Base-by-base conservation (phyloP, 2,888 invertebrate genomes). In the Cosmia pyralina region DNA sequence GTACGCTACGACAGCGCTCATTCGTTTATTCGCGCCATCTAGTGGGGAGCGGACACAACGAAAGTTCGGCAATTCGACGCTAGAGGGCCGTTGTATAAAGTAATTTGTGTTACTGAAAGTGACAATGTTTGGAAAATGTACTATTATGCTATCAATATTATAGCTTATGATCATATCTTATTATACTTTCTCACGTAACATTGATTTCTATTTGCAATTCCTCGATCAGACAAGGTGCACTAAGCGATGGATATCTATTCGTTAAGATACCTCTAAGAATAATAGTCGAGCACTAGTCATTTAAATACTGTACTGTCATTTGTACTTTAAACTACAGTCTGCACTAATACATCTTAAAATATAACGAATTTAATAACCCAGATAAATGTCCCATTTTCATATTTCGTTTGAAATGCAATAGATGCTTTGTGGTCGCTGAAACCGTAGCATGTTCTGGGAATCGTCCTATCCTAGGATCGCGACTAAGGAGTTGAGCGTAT, bases 51-150 rank as follows among this genome's bases (percentile, higher is more conserved):
- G 87, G 95, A 85, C n/a, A 64, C 81, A 89, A 70, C 79, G 72
- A 75, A 82, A 83, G 89, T 95, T 92, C 85, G 4, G 72, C 78
- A 58, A 63, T 73, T 81, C 28, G 69, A 69, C 88, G 84, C 83
- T 85, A 95, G 95, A 92, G 93, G 93, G 93, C 92, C n/a, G 11
- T 82, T 81, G 62, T n/a, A 50, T 72, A 48, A 53, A 75, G 46
- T 1, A 55, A 64, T 64, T 57, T 67, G 1, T 63, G 28, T 13
- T 17, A 62, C 41, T 81, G 55, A 62, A 75, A 75, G 52, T 52
- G 52, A 57, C 22, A 66, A 41, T 62, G 46, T 46, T 60, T 73
- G 19, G 17, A 38, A 53, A 72, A 46, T 34, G 28, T 38, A 4
- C 28, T 38, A 44, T 50, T 50, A 17, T 38, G 11, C 13, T 38